phyloP scores from a whole-genome alignment of 2,888 invertebrate species.

The Stomorhina lunata region DNA sequence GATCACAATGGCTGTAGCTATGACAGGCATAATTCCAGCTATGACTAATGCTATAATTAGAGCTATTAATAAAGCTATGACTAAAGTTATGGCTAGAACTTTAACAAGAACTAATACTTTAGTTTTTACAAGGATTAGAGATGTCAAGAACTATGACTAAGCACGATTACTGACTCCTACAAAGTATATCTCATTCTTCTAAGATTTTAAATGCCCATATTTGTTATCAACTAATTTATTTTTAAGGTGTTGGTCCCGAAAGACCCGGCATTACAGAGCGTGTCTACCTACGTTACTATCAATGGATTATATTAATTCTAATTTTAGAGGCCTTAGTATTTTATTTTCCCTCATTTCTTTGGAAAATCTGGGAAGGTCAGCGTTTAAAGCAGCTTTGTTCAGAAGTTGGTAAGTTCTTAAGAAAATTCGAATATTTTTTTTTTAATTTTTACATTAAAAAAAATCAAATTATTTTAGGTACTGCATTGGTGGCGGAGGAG shows the following conservation, averaged over 20 bases:
- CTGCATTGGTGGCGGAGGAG: slow-evolving; percentile 70
- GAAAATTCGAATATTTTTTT: background rate
- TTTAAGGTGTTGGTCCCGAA: slow-evolving; percentile 73
- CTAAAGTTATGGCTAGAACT: no score
- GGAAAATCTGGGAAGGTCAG: slow-evolving; percentile 80
- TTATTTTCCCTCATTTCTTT: slow-evolving; percentile 77
- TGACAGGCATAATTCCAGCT: no score
- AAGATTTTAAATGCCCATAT: no score
- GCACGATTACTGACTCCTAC: no score
- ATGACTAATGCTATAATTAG: no score
- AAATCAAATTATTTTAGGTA: slow-evolving; percentile 61
- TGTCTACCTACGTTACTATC: slow-evolving; percentile 77
- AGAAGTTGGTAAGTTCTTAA: slow-evolving; percentile 73
- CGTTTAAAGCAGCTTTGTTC: slow-evolving; percentile 77
- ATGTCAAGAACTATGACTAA: no score
- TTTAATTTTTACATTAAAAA: background rate
- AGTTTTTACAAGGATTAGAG: no score
- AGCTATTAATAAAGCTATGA: no score
- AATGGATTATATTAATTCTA: slow-evolving; percentile 78
- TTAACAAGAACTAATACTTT: no score
- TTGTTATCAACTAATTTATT: slow-evolving; percentile 78
- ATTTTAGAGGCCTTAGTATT: slow-evolving; percentile 76
- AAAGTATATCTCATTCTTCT: no score
- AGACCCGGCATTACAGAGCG: slow-evolving; percentile 69
- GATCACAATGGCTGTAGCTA: no score